A percentile compares a stretch with the other conserved stretches of the same genome.
phyloP scores from a whole-genome alignment of 2,113 vertebrate genomes.

The Rhineura floridana region DNA sequence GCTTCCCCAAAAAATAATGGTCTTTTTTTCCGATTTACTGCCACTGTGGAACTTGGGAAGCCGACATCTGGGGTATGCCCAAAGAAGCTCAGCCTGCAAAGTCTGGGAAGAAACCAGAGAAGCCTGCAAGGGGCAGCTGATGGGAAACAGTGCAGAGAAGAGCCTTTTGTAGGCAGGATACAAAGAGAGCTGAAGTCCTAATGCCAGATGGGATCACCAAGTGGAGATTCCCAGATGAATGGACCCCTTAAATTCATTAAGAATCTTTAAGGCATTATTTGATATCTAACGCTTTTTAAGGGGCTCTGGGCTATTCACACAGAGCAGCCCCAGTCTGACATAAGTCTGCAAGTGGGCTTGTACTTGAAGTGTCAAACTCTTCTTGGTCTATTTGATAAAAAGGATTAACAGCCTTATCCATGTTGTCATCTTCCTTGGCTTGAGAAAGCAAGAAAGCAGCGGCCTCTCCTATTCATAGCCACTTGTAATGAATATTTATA shows the following conservation, averaged over 20 bases:
- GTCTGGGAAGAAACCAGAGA: not conserved
- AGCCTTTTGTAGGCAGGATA: rapidly evolving
- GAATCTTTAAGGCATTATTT: not conserved
- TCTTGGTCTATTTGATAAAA: conserved; percentile 35
- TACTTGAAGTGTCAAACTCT: not conserved
- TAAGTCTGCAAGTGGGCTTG: not conserved
- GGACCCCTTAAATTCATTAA: not conserved
- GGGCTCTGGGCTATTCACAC: not conserved
- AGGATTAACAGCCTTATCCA: conserved; percentile 48
- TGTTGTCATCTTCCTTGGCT: conserved; percentile 39
- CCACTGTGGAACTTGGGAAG: not conserved
- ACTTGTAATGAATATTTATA: conserved; percentile 47
- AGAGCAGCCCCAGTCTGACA: not conserved
- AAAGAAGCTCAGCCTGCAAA: not conserved
- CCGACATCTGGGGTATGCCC: not conserved
- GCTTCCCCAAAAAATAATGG: too few species aligned
- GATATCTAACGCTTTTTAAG: not conserved
- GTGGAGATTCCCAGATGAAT: not conserved
- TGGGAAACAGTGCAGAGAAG: not conserved
- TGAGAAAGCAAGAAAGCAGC: not conserved
- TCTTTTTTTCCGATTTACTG: not conserved
- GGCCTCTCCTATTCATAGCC: conserved; percentile 47
- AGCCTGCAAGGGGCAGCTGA: not conserved
- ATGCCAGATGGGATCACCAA: rapidly evolving
- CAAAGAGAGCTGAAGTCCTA: not conserved